Evolutionary conservation across 2,113 vertebrate genomes (phyloP).

Genomic region (Clupea harengus): DNA sequence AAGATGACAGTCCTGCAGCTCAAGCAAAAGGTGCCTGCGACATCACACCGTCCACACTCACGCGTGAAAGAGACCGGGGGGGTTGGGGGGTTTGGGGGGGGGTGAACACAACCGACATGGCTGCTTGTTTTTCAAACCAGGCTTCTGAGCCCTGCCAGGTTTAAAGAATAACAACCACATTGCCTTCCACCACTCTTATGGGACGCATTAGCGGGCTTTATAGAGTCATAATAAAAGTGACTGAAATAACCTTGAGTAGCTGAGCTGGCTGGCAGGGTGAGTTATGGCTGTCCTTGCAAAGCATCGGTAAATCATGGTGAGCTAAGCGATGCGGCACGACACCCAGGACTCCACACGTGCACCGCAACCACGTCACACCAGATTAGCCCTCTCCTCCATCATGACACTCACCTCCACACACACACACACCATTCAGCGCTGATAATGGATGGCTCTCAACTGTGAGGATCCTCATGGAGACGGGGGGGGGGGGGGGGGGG

Average conservation of each 20-base stretch:
- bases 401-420: conserved; percentile 48
- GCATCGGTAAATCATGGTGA: conserved; percentile 30
- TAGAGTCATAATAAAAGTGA: conserved; percentile 38
- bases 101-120: not conserved
- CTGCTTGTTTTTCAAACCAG: conserved; percentile 3
- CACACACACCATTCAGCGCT: not conserved
- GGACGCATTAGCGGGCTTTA: conserved; percentile 46
- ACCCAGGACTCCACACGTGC: conserved; percentile 42
- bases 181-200: conserved; percentile 29
- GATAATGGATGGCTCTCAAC: conserved; percentile 35
- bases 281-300: conserved; percentile 29
- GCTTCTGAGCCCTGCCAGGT: conserved; percentile 23
- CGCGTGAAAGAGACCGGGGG: not conserved
- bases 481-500: not conserved
- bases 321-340: conserved; percentile 26
- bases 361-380: conserved; percentile 19
- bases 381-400: conserved; percentile 48
- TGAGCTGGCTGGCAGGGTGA: conserved; percentile 23
- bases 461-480: not conserved
- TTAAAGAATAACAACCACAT: conserved; percentile 39
- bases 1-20: conserved; percentile 90
- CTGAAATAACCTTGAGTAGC: conserved; percentile 37
- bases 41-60: not conserved
- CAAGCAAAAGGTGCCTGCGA: conserved; percentile 85
- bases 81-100: not conserved